Conservation (phyloP, 2,888 invertebrate species). For the Melinaea menophilus region DNA sequence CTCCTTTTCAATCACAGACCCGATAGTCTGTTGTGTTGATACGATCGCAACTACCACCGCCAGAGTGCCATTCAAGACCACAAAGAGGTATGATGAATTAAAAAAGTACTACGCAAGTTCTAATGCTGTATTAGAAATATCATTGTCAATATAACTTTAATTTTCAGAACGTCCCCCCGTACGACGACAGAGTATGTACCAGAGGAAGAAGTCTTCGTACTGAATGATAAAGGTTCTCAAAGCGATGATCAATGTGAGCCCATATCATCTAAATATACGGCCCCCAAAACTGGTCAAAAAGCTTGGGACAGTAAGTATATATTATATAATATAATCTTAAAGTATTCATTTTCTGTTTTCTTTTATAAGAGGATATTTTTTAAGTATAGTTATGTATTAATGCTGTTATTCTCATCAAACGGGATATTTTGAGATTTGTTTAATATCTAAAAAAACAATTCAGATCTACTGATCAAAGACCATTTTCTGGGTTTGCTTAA, state of each 20-base stretch:
- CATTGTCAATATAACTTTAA: neutral
- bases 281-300: constrained; percentile 44
- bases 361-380: too few species aligned
- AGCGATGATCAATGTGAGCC: constrained; percentile 35
- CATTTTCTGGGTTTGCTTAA: too few species aligned
- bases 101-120: neutral
- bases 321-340: neutral
- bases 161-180: neutral
- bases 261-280: constrained; percentile 32
- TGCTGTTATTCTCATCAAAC: too few species aligned
- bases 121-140: neutral
- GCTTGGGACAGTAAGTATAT: constrained; percentile 52
- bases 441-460: too few species aligned
- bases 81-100: constrained; percentile 19
- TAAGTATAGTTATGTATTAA: too few species aligned
- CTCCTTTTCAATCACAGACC: constrained; percentile 36
- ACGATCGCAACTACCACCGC: constrained; percentile 2
- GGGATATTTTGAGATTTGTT: too few species aligned
- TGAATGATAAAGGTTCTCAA: neutral
- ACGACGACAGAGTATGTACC: constrained; percentile 41
- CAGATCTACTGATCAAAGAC: too few species aligned
- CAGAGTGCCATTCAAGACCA: constrained; percentile 35
- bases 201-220: constrained; percentile 36
- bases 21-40: constrained; percentile 47
- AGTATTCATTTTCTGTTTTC: neutral